Base-by-base conservation (phyloP, 92 coral and sea anemone genomes). In the Siderastrea radians region DNA sequence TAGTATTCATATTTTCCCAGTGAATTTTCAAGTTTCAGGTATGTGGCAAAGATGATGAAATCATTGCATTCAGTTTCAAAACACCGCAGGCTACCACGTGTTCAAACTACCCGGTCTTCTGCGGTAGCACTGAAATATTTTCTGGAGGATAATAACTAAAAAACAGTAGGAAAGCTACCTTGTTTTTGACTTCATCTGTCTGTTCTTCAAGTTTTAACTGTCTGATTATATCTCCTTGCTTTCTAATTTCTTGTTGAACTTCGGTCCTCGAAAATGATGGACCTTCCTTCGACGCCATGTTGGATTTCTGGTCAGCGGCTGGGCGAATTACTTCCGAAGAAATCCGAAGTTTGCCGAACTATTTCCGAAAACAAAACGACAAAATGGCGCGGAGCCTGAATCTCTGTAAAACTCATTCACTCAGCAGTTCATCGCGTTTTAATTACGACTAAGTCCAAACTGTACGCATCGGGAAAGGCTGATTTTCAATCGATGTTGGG, bases 151-250 rank as follows among this genome's bases (percentile, higher is more conserved):
- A 26, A 26, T 26, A 26, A 26, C 38, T 26, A 52, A 53, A 81
- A 57, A 7, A 15, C 1, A 54, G 16, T 4, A 2, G 2, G n/a
- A 55, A 7, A 8, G 6, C 59, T 94, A 97, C 99, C 99, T 95
- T 90, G 85, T 91, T 91, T 78, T 97, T 95, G n/a, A 87, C 92
- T 84, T 95, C 99, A 93, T 97, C 98, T 90, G 98, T 97, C 86
- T 95, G 98, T 50, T 92, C 94, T 72, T 92, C 89, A 17, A 92
- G 88, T 81, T 97, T 97, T 68, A 97, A 88, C 53, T 93, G 85
- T 79, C 98, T 84, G 45, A 95, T 87, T 53, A 86, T 59, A 65
- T 97, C 97, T 80, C 98, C 99, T 77, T 92, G 96, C 44, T 59
- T 90, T 61, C 85, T 94, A 14, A 96, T 90, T 19, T 90, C 98